Conservation (phyloP, 2,797 vertebrate species). For the Anas bernieri region DNA sequence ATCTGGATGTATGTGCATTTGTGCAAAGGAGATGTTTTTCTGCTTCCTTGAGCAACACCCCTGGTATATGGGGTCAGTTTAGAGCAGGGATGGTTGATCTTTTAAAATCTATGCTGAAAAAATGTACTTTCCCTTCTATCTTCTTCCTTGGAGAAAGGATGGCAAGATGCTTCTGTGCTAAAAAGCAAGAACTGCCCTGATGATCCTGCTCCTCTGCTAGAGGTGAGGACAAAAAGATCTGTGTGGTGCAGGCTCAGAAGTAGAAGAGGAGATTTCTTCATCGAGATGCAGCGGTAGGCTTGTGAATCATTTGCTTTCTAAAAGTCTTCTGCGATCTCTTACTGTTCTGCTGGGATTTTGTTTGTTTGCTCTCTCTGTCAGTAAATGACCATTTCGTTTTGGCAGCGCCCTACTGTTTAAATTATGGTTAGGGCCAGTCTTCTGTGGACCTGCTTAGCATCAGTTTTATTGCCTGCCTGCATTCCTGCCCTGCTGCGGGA, state of each 20-base stretch:
- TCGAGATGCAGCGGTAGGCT: background rate
- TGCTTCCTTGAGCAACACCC: background rate
- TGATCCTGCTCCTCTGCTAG: background rate
- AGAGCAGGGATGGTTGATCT: background rate
- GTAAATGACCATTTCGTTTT: conserved; percentile 27
- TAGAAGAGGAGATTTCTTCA: background rate
- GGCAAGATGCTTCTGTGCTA: background rate
- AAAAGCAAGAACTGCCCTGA: background rate
- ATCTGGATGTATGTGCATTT: background rate
- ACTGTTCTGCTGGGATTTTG: conserved; percentile 20
- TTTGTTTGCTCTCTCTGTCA: conserved; percentile 16
- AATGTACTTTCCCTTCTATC: background rate
- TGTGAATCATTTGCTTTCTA: background rate
- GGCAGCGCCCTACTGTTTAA: background rate
- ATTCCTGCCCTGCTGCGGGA: background rate
- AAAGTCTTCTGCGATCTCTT: background rate
- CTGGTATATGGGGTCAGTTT: background rate
- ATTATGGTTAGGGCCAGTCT: background rate
- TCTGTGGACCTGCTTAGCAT: conserved; percentile 15
- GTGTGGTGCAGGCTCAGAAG: background rate
- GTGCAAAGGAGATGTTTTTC: background rate
- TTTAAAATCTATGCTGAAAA: background rate
- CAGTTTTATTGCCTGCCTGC: conserved; percentile 15
- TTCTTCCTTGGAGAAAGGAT: background rate
- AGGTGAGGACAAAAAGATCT: background rate